Conservation (phyloP, 2,888 invertebrate species). For the Stenchaetothrips biformis region DNA sequence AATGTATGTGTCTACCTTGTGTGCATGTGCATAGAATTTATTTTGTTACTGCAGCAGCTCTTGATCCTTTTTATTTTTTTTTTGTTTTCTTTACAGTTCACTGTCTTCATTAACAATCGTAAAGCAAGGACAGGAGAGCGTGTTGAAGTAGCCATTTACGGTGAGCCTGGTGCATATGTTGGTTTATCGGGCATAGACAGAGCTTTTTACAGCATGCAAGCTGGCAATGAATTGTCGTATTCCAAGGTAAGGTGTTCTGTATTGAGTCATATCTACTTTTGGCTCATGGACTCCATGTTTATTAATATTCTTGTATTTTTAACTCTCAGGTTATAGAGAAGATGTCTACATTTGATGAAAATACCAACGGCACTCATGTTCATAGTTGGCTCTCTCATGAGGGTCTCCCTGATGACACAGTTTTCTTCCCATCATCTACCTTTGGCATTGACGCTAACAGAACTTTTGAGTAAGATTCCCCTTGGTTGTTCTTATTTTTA, state of each 20-base stretch:
- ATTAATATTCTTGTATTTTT: constrained; percentile 24
- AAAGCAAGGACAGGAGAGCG: constrained; percentile 90
- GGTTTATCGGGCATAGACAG: constrained; percentile 86
- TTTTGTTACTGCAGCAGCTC: neutral
- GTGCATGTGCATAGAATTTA: neutral
- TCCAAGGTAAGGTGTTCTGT: constrained; percentile 57
- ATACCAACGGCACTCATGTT: constrained; percentile 75
- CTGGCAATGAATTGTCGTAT: constrained; percentile 83
- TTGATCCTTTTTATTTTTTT: constrained; percentile 1
- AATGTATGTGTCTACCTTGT: constrained; percentile 55
- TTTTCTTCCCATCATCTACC: constrained; percentile 83
- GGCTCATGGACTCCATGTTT: neutral
- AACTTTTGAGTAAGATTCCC: constrained; percentile 68
- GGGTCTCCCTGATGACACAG: constrained; percentile 77
- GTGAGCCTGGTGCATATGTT: constrained; percentile 91
- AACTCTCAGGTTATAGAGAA: constrained; percentile 64
- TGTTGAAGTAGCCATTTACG: constrained; percentile 88
- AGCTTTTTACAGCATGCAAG: constrained; percentile 87
- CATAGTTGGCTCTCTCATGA: constrained; percentile 81
- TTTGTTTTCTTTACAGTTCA: constrained; percentile 55
- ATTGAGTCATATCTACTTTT: neutral
- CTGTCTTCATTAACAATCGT: constrained; percentile 81
- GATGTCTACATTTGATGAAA: constrained; percentile 83
- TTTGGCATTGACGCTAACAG: constrained; percentile 91
- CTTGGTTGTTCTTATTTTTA: too few species aligned